These are phyloP conservation scores for Epinephelus fuscoguttatus DNA, from an alignment of 2,113 vertebrate species.

Conservation along the genomic window DNA sequence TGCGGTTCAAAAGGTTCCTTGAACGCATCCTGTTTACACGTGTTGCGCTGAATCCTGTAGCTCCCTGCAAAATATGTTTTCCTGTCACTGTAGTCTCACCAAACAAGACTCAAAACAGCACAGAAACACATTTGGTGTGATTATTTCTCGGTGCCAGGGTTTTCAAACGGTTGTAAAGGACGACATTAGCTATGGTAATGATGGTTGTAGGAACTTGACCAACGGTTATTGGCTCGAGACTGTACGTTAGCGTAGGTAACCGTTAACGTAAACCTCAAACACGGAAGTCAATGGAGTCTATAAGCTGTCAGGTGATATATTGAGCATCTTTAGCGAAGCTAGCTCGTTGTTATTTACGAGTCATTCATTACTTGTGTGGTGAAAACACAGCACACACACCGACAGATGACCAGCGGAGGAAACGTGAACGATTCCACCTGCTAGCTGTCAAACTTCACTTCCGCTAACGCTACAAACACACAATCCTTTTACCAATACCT, in stretches of 20 bases:
- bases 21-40: neutral
- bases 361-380: neutral
- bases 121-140: too few species aligned
- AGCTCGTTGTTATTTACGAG: too few species aligned
- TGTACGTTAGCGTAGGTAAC: neutral
- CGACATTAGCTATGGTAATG: neutral
- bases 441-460: slow-evolving; percentile 65
- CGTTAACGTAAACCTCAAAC: neutral
- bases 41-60: neutral
- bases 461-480: slow-evolving; percentile 16
- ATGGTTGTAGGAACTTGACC: neutral
- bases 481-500: accelerated
- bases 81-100: neutral
- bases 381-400: neutral
- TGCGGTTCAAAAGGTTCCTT: too few species aligned
- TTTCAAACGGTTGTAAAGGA: neutral
- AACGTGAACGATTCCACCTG: slow-evolving; percentile 65
- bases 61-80: neutral
- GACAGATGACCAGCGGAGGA: neutral
- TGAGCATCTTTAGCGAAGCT: too few species aligned
- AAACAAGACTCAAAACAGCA: neutral
- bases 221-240: too few species aligned
- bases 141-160: neutral
- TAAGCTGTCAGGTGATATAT: neutral
- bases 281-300: neutral